Evolutionary conservation across 2,797 vertebrate species (phyloP).

Genomic region (Phalloptychus januarius): DNA sequence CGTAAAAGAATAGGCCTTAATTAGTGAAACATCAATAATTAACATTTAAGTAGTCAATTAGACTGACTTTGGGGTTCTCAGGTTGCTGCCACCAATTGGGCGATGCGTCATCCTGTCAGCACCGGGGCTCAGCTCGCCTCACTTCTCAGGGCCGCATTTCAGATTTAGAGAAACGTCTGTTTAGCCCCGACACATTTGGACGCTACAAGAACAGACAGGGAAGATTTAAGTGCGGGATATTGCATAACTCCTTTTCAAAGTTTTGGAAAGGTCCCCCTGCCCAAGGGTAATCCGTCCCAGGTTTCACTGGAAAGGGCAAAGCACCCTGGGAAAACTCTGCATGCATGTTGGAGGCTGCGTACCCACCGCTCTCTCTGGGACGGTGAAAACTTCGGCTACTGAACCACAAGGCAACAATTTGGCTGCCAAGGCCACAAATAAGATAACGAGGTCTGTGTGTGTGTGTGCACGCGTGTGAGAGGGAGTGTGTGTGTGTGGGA

Average conservation of each 20-base stretch:
- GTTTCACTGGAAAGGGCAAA: slow-evolving; percentile 69
- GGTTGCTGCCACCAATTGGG: background rate
- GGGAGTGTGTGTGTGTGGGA: slow-evolving; percentile 60
- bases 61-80: background rate
- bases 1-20: background rate
- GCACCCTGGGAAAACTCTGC: slow-evolving; percentile 74
- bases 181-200: slow-evolving; percentile 57
- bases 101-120: background rate
- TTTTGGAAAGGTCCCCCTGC: slow-evolving; percentile 68
- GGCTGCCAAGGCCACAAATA: slow-evolving; percentile 80
- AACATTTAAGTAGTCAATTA: background rate
- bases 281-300: slow-evolving; percentile 80
- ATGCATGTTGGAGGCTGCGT: slow-evolving; percentile 69
- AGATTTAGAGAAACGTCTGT: slow-evolving; percentile 66
- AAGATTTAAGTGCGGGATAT: slow-evolving; percentile 66
- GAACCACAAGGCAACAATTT: slow-evolving; percentile 75
- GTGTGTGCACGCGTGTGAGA: background rate
- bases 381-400: slow-evolving; percentile 71
- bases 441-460: slow-evolving; percentile 79
- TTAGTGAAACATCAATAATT: background rate
- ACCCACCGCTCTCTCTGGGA: slow-evolving; percentile 67
- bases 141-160: slow-evolving; percentile 34
- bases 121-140: slow-evolving; percentile 25
- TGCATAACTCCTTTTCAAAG: slow-evolving; percentile 74
- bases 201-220: slow-evolving; percentile 49